Evolutionary conservation across 2,888 invertebrate species (phyloP).

Genomic region (Neoaliturus tenellus): DNA sequence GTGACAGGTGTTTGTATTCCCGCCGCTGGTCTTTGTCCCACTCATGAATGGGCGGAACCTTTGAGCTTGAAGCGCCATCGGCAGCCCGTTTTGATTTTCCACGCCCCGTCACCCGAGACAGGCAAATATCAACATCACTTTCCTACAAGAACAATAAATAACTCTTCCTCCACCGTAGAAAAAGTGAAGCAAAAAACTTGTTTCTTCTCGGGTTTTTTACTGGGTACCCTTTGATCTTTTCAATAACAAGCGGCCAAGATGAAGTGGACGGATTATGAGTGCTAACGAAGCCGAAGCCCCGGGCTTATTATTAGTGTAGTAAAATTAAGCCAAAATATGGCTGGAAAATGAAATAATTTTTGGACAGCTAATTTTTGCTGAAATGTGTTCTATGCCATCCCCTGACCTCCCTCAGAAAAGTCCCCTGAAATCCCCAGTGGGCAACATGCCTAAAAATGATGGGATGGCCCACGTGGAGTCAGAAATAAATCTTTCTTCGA

Average conservation of each 20-base stretch:
- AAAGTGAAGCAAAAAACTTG: conserved; percentile 33
- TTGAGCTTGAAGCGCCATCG: conserved; percentile 28
- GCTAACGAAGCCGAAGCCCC: not conserved
- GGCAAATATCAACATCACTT: conserved; percentile 46
- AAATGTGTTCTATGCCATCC: too few relatives aligned
- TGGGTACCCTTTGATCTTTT: not conserved
- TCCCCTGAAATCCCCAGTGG: too few relatives aligned
- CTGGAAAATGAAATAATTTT: too few relatives aligned
- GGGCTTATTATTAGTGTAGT: too few relatives aligned
- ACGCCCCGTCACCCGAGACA: conserved; percentile 23
- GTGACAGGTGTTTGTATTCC: conserved; percentile 32
- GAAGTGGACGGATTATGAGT: not conserved
- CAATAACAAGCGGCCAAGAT: conserved; percentile 15
- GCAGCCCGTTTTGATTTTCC: not conserved
- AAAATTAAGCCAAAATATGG: too few relatives aligned
- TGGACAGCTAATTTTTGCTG: too few relatives aligned
- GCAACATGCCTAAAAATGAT: too few relatives aligned
- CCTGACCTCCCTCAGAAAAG: too few relatives aligned
- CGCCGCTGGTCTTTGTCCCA: conserved; percentile 14
- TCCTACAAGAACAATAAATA: conserved; percentile 29
- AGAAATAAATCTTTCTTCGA: too few relatives aligned
- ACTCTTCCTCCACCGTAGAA: conserved; percentile 6
- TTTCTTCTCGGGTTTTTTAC: not conserved
- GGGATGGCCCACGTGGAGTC: too few relatives aligned
- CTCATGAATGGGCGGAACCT: conserved; percentile 41